Base-by-base conservation (phyloP, 2,888 invertebrate genomes). In the Scrobipalpa costella region DNA sequence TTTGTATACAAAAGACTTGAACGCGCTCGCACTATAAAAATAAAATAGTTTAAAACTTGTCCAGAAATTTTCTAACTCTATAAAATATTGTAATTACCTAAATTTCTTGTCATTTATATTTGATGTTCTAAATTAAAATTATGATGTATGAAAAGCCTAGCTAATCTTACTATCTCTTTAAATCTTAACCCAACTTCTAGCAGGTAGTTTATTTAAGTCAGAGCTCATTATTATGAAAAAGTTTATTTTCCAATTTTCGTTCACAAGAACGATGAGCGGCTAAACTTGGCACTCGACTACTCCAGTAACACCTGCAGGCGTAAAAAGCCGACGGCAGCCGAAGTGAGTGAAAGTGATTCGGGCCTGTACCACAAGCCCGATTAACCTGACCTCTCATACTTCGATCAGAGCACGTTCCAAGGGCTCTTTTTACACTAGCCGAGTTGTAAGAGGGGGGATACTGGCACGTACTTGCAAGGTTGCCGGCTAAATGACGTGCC, bases 401-500 rank as follows among this genome's bases (percentile, higher is more conserved):
- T 55, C n/a, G 7, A 55, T 15, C 13, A 34, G 3, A n/a, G n/a
- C 13, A 13, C 34, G 2, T 34, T 9, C 1, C 7, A 34, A 34
- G 55, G 55, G 33, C n/a, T 27, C 33, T 27, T n/a, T 1, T 34
- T 55, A 34, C 1, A 2, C 2, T 9, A 34, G 55, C 34, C 13
- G 8, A 7, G 7, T 33, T 34, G 15, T 15, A 34, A 69, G 62
- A 59, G 63, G 63, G 67, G 61, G 74, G 78, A 79, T 75, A 72
- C 71, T 78, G 50, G 50, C 21, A 21, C 21, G 50, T 52, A 52
- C 50, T 52, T 11, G 50, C 90, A 89, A 90, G 90, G 90, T 86
- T 90, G 88, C 84, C 81, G 81, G 85, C 85, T 80, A 76, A 80
- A 79, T 81, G 79, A 80, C 84, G 81, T 81, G 85, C 86, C 80